Base-by-base conservation (phyloP, 2,113 vertebrate genomes). In the Capra hircus region DNA sequence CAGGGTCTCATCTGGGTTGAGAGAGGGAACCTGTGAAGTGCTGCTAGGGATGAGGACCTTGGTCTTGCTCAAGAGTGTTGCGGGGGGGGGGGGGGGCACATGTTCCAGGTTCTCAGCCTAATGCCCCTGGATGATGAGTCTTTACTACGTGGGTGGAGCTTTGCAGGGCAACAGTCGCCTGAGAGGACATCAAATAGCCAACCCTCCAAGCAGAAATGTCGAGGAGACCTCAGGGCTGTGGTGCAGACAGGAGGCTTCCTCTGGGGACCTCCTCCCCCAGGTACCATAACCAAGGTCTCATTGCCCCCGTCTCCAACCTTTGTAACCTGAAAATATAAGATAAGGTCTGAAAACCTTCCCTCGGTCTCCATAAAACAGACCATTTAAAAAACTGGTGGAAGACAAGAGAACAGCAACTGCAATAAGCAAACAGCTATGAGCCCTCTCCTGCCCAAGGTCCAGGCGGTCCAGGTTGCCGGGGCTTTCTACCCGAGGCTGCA, bases 81-180 rank as follows among this genome's bases (percentile, higher is more conserved):
- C 36, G 36, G 36, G n/a, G n/a, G 5, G 5, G 36, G 21, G 43
- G 43, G 43, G 5, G 25, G 2, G 1, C 15, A 55, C 14, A 0
- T 10, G 28, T 64, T 78, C 55, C 23, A 25, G 64, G 59, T 33
- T 59, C 52, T 7, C 0, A 25, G 25, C 45, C 67, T 36, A 64
- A 52, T 1, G 8, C 16, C 17, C 14, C 2, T 36, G 2, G 55
- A 40, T 11, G 4, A 33, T 53, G 43, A 28, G 43, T 48, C 71
- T 85, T 82, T 15, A n/a, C n/a, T 7, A 0, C 0, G 0, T 33
- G 62, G 10, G 25, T 16, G 7, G 28, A 64, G 15, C 28, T 40
- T 33, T 17, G 15, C 1, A 1, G 64, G 80, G 17, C 36, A 1
- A 17, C 28, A 52, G 12, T 78, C 0, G 0, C 12, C 52, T 21